Percentiles rank a stretch among this genome's conserved stretches.
Evolutionary conservation across 2,797 vertebrate genomes (phyloP).

Genomic region (Iguana delicatissima): DNA sequence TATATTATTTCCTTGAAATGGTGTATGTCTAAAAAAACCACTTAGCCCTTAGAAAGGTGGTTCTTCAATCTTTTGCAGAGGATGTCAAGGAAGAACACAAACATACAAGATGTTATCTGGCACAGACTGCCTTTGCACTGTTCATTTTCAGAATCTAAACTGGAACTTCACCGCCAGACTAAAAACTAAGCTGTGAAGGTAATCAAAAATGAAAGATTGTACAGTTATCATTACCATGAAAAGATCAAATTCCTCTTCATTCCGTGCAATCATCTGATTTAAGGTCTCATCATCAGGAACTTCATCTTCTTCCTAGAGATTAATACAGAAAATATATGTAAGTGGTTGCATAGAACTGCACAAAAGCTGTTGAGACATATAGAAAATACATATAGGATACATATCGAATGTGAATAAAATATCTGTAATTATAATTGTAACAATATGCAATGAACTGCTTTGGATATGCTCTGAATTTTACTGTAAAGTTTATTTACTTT

Average conservation of each 20-base stretch:
- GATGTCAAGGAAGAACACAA: background rate
- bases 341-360: background rate
- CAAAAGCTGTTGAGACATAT: background rate
- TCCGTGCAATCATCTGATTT: constrained; percentile 98
- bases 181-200: background rate
- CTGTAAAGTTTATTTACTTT: background rate
- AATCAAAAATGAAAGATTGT: constrained; percentile 27
- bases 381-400: background rate
- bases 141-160: background rate
- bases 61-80: background rate
- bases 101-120: background rate
- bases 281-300: constrained; percentile 98
- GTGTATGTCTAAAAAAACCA: background rate
- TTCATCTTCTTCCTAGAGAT: constrained; percentile 94
- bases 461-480: background rate
- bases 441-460: no score
- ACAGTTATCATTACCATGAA: constrained; percentile 89
- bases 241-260: constrained; percentile 96
- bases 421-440: background rate
- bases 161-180: background rate
- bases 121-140: background rate
- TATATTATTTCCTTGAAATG: background rate
- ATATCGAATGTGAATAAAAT: background rate
- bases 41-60: no score
- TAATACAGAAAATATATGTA: background rate